Conservation (phyloP, 2,888 invertebrate species). For the Branchipolynoe longqiensis region DNA sequence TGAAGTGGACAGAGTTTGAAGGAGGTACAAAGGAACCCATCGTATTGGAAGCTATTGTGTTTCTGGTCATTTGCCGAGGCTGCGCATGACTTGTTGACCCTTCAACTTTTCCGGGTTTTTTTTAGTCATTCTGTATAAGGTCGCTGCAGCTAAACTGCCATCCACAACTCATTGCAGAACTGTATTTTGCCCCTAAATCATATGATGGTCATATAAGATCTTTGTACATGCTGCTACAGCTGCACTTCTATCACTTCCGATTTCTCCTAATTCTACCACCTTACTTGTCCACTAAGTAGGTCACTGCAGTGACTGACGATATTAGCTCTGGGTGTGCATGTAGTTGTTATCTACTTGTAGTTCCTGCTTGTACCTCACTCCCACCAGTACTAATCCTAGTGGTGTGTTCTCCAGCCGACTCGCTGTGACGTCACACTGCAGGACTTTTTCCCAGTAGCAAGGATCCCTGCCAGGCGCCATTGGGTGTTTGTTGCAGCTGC, state of each 20-base stretch:
- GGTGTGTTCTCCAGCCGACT: no score
- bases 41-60: conserved; percentile 30
- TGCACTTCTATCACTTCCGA: neutral
- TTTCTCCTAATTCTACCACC: neutral
- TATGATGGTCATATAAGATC: neutral
- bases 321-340: no score
- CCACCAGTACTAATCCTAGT: no score
- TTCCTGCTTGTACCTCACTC: no score
- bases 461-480: no score
- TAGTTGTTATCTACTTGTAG: no score
- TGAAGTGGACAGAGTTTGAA: neutral
- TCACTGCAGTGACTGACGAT: conserved; percentile 4
- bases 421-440: no score
- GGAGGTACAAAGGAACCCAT: conserved; percentile 10
- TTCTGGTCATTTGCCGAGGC: conserved; percentile 57
- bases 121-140: conserved; percentile 20
- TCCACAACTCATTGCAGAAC: conserved; percentile 11
- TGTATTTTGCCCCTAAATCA: neutral
- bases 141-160: conserved; percentile 38
- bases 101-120: neutral
- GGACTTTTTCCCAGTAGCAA: no score
- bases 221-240: conserved; percentile 18
- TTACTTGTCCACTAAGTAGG: neutral
- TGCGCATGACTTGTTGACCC: conserved; percentile 29
- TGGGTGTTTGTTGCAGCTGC: no score